Base-by-base conservation (phyloP, 2,888 invertebrate genomes). In the Cheilosia impressa region DNA sequence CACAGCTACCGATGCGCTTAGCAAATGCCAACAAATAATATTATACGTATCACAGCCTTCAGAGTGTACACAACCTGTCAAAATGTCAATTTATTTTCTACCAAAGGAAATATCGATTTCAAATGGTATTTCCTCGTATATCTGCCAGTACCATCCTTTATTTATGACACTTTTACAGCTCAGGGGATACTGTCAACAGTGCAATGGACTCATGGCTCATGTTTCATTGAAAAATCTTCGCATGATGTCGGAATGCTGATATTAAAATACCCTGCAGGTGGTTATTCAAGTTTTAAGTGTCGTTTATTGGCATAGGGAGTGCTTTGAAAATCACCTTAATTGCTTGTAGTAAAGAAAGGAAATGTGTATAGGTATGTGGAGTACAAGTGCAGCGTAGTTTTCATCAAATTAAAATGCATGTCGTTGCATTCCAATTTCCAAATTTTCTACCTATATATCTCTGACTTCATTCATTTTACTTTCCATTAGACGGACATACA, bases 141-240 rank as follows among this genome's bases (percentile, higher is more conserved):
- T 53, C 53, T 66, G 24, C 13, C 52, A 52, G 41, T 66, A 17
- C 13, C 41, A 52, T 22, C n/a, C 66, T 24, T 66, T 13, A 53
- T 65, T 34, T 66, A 27, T 52, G 17, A 10, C 47, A 57, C 9
- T 52, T 58, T 50, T 50, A 58, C 17, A 65, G 50, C 58, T n/a
- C 57, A 10, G 50, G 34, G 34, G 34, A 41, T 41, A 24, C 27
- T 58, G 19, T 75, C 50, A 75, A 38, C 34, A 38, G 10, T 38
- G 57, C 75, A 75, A 31, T 66, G 66, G 57, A 10, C 34, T 38
- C 34, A 38, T 38, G 34, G 55, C 66, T 58, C 75, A 75, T 66
- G 50, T 75, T 65, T 65, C 55, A 15, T 63, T 31, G 55, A 65
- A 47, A 17, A 47, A 66, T 27, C 38, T 57, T 75, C 24, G 31